Evolutionary conservation across 2,113 vertebrate genomes (phyloP), one percentile per base, ranked within the genome.

Genomic region (Nestor notabilis): DNA sequence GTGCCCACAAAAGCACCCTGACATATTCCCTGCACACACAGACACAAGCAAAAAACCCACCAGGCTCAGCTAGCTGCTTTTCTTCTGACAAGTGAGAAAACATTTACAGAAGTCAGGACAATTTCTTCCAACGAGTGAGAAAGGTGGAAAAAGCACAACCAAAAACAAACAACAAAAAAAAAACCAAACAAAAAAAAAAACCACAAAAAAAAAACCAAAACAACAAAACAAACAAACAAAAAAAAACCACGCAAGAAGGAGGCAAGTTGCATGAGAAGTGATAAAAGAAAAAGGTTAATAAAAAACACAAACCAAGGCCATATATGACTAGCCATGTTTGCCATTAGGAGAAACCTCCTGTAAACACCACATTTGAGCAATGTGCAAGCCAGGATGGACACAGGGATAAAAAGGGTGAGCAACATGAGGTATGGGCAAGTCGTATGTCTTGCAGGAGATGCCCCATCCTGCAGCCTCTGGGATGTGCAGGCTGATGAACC

Each of bases 31-130:
- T 35, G 31, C n/a, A 28, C n/a, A 15, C 23, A 9, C 23, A 9
- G 37, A 27, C 17, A 60, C 28, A 7, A 76, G 37, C 19, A 44
- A 74, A 87, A 81, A 75, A 68, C 17, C 37, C 63, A 87, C 49
- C 25, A 5, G 53, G 44, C 49, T 91, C 94, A 79, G 78, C 77
- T 83, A 79, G 66, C 77, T 83, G 66, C 39, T 87, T 93, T 93
- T 87, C 63, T 90, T 90, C 81, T 91, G 74, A 89, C 75, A 90
- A 94, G 79, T 5, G 10, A 94, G 87, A 90, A 94, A 95, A 93
- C 50, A 52, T 85, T 87, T 90, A 85, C 82, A 72, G 61, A 72
- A 96, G 70, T n/a, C 11, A 0, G 41, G 90, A 65, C 46, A 89
- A 86, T 11, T 89, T 66, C 71, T 89, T 86, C 83, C 31, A n/a